Conservation (phyloP, 2,797 vertebrate species). For the Ara ararauna region DNA sequence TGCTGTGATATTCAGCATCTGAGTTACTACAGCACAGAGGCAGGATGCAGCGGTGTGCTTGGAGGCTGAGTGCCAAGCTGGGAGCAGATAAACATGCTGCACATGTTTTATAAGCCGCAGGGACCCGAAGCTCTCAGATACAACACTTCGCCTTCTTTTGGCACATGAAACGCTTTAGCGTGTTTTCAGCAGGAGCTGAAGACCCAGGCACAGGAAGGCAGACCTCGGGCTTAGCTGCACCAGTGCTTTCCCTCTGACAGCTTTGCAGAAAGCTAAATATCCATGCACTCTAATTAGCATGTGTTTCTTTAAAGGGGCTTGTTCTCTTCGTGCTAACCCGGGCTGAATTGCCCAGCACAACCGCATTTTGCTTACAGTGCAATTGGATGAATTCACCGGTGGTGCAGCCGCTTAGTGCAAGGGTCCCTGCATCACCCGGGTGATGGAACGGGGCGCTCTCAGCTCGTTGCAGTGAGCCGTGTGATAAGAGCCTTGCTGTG, state of each 20-base stretch:
- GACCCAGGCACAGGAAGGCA: background rate
- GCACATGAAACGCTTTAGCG: background rate
- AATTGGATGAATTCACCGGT: background rate
- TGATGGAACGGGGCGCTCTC: background rate
- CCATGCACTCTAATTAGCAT: background rate
- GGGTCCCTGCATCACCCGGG: background rate
- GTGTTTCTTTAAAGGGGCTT: conserved; percentile 13
- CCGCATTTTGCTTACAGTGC: background rate
- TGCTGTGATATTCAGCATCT: background rate
- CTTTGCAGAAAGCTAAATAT: background rate
- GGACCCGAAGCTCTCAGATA: background rate
- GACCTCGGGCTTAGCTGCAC: background rate
- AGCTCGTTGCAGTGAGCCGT: accelerated
- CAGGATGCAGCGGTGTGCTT: background rate
- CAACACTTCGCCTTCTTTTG: background rate
- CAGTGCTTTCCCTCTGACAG: background rate
- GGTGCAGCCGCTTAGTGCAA: background rate
- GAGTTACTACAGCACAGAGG: background rate
- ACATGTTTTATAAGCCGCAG: background rate
- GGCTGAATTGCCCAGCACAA: background rate
- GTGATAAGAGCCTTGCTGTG: background rate
- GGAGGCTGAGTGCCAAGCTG: background rate
- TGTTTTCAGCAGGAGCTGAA: background rate
- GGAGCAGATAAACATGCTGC: background rate
- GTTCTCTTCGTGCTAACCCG: background rate